These are phyloP conservation scores for Myoxocephalus aenaeus DNA, from an alignment of 2,797 vertebrate species.

Conservation along the genomic window DNA sequence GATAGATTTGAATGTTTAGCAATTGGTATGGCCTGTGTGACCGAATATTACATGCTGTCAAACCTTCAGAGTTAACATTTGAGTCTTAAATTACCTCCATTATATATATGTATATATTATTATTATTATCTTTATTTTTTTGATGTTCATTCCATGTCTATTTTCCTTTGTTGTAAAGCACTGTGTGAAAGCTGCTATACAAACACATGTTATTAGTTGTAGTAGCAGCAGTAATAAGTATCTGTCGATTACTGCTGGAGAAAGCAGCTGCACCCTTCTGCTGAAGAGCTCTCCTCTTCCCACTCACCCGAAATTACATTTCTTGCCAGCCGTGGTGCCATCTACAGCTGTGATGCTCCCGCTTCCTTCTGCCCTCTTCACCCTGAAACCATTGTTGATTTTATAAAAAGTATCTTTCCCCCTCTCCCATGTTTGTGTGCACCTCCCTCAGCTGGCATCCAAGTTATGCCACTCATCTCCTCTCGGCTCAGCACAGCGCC, in stretches of 20 bases:
- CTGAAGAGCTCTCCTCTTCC: conserved; percentile 54
- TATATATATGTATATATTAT: too few relatives aligned
- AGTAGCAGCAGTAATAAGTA: not conserved
- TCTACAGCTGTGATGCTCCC: conserved; percentile 65
- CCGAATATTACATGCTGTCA: too few relatives aligned
- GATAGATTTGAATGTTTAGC: not conserved
- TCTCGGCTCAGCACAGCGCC: conserved; percentile 43
- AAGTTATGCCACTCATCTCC: conserved; percentile 55
- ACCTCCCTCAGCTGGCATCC: conserved; percentile 39
- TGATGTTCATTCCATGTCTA: not conserved
- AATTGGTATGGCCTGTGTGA: not conserved
- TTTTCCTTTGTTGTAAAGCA: not conserved
- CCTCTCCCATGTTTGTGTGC: conserved; percentile 30
- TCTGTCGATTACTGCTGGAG: conserved; percentile 39
- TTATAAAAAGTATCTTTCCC: conserved; percentile 66
- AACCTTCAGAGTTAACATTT: too few relatives aligned
- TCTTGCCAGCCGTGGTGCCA: conserved; percentile 53
- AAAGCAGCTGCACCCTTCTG: conserved; percentile 70
- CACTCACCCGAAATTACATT: conserved; percentile 53
- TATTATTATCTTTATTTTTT: not conserved
- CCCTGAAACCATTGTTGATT: conserved; percentile 69
- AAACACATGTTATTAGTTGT: not conserved
- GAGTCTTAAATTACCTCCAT: too few relatives aligned
- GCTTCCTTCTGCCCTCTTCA: conserved; percentile 16
- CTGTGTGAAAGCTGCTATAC: not conserved